Conservation (phyloP, 2,797 vertebrate species). For the Poliocrania exsul region DNA sequence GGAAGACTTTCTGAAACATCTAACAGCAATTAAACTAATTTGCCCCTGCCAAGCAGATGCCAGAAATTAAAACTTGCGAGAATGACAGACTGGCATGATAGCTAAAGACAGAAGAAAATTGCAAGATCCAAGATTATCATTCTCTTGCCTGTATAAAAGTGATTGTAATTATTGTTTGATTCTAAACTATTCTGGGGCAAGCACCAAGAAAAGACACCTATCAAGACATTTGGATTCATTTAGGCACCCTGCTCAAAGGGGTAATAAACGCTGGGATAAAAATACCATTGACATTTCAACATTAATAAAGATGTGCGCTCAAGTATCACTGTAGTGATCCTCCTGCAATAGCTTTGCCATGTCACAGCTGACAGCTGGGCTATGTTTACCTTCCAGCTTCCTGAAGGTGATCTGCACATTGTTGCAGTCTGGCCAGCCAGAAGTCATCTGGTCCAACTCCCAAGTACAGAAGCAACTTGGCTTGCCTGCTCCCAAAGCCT, state of each 20-base stretch:
- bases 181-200: constrained; percentile 41
- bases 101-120: constrained; percentile 60
- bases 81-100: constrained; percentile 42
- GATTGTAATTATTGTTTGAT: constrained; percentile 67
- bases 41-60: constrained; percentile 47
- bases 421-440: background rate
- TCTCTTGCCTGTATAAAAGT: constrained; percentile 42
- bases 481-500: background rate
- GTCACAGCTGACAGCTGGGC: background rate
- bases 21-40: constrained; percentile 58
- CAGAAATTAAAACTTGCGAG: constrained; percentile 65
- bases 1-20: constrained; percentile 54
- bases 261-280: constrained; percentile 32
- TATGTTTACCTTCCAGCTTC: background rate
- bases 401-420: background rate
- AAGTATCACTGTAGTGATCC: constrained; percentile 23
- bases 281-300: constrained; percentile 46
- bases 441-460: background rate
- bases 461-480: rapidly evolving
- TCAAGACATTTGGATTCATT: constrained; percentile 48
- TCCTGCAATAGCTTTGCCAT: background rate
- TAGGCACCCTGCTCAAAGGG: constrained; percentile 29
- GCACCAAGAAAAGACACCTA: constrained; percentile 33
- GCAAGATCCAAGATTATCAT: constrained; percentile 50
- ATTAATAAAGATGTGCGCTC: constrained; percentile 42